These are phyloP conservation scores for Drosophila paranaensis DNA, from an alignment of 2,888 invertebrate genomes.

Conservation along the genomic window DNA sequence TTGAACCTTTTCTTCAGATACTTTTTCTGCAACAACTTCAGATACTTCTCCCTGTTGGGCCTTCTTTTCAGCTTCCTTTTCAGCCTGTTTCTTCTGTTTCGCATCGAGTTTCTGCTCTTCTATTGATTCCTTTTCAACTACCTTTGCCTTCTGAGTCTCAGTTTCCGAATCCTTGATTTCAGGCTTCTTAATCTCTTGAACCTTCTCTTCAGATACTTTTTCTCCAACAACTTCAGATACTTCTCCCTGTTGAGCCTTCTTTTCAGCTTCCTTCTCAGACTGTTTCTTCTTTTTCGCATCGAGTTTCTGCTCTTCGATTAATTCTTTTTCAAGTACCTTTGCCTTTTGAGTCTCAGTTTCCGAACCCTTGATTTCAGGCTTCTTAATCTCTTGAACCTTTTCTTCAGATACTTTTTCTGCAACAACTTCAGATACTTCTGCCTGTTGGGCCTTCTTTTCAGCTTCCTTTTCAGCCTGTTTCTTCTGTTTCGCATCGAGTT, in stretches of 20 bases:
- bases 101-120: slow-evolving; percentile 18
- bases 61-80: too few species aligned
- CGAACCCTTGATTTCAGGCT: background rate
- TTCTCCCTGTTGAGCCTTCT: background rate
- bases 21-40: too few species aligned
- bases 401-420: slow-evolving; percentile 18
- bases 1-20: too few species aligned
- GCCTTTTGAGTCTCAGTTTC: background rate
- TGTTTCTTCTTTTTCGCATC: background rate
- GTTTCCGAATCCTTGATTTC: slow-evolving; percentile 13
- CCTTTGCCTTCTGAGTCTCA: slow-evolving; percentile 17
- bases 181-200: slow-evolving; percentile 12
- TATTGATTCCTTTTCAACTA: slow-evolving; percentile 14
- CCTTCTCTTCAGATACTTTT: slow-evolving; percentile 11
- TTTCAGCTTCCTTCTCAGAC: background rate
- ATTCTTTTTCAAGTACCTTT: background rate
- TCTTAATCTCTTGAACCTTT: slow-evolving; percentile 31
- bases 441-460: slow-evolving; percentile 9
- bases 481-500: slow-evolving; percentile 4
- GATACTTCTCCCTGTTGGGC: too few species aligned
- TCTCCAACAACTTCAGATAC: slow-evolving; percentile 7
- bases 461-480: slow-evolving; percentile 9
- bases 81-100: background rate
- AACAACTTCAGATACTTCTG: slow-evolving; percentile 22
- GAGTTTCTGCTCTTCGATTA: background rate